These are phyloP conservation scores for Gryllus bimaculatus DNA, from an alignment of 1,140 invertebrate genomes.

Conservation along the genomic window DNA sequence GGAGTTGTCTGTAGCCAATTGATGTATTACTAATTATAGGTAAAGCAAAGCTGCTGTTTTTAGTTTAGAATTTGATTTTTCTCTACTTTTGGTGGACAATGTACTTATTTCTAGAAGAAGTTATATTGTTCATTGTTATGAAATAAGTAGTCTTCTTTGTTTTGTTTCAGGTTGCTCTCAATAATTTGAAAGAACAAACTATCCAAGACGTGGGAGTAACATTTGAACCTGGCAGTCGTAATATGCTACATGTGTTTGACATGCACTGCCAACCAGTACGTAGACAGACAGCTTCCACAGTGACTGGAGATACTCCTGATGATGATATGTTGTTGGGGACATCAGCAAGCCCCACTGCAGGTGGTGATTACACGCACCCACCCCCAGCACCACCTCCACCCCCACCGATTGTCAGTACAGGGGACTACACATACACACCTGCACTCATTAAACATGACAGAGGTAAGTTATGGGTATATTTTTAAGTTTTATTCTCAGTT, in stretches of 20 bases:
- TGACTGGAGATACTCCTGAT: conserved; percentile 29
- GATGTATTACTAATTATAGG: no score
- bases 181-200: conserved; percentile 33
- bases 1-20: no score
- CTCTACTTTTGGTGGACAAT: no score
- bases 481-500: neutral
- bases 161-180: conserved; percentile 34
- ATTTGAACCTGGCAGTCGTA: conserved; percentile 30
- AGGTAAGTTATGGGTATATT: conserved; percentile 25
- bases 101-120: no score
- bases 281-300: conserved; percentile 24
- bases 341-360: conserved; percentile 43
- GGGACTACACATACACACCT: conserved; percentile 19
- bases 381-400: conserved; percentile 20
- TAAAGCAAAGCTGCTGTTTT: no score
- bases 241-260: conserved; percentile 30
- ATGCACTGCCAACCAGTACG: conserved; percentile 20
- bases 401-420: conserved; percentile 12
- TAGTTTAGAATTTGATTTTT: no score
- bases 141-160: no score
- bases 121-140: no score
- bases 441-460: conserved; percentile 36
- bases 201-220: conserved; percentile 36
- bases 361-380: conserved; percentile 23
- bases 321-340: conserved; percentile 43